phyloP scores from a whole-genome alignment of 2,888 invertebrate genomes.

The Smittia aterrima region DNA sequence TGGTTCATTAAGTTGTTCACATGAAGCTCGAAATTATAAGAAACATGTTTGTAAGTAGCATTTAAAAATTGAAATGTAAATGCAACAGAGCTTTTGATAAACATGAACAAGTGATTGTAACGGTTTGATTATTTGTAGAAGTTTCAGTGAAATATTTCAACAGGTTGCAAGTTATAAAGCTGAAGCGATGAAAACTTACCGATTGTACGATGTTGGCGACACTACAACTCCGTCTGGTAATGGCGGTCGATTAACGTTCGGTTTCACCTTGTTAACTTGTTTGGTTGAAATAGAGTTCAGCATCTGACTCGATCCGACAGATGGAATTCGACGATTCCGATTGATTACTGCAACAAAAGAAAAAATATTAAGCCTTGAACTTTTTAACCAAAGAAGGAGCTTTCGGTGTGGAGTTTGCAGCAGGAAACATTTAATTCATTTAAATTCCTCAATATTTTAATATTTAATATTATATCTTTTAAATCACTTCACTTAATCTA shows the following conservation, averaged over 20 bases:
- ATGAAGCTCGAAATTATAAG: constrained; percentile 8
- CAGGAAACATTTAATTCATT: no score
- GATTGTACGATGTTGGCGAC: constrained; percentile 67
- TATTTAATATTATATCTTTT: background rate
- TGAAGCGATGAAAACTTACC: constrained; percentile 49
- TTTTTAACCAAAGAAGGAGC: background rate
- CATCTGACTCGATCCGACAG: constrained; percentile 65
- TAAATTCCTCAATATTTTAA: background rate
- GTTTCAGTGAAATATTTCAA: no score
- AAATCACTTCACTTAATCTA: background rate
- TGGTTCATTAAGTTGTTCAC: constrained; percentile 11
- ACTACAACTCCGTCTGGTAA: constrained; percentile 68
- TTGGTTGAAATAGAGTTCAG: constrained; percentile 74
- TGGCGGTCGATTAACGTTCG: constrained; percentile 73
- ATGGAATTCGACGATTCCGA: constrained; percentile 74
- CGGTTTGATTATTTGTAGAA: no score
- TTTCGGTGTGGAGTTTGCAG: no score
- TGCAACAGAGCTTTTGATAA: background rate
- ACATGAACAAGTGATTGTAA: no score
- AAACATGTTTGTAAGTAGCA: background rate
- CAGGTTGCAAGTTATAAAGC: no score
- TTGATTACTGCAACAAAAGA: constrained; percentile 72
- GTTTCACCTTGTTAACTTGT: constrained; percentile 87
- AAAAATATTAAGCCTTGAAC: constrained; percentile 17
- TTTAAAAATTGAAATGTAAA: background rate